Evolutionary conservation across 2,888 invertebrate genomes (phyloP).

Genomic region (Zootermopsis nevadensis): DNA sequence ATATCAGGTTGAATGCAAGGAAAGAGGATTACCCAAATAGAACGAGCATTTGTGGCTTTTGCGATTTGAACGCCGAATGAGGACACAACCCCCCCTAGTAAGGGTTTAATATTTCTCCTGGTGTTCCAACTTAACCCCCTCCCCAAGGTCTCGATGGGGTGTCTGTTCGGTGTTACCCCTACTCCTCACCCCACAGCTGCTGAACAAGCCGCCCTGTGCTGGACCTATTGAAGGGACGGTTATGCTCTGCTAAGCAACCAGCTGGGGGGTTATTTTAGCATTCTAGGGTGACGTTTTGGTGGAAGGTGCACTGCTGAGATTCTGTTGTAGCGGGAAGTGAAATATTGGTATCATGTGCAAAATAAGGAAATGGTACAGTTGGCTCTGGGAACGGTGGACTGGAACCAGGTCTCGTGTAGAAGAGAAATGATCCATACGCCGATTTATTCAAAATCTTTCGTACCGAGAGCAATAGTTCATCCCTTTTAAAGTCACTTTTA

Average conservation of each 20-base stretch:
- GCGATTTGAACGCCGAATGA: slow-evolving; percentile 29
- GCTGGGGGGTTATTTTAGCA: slow-evolving; percentile 40
- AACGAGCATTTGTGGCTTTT: slow-evolving; percentile 38
- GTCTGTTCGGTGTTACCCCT: slow-evolving; percentile 5
- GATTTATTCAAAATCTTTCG: too few relatives aligned
- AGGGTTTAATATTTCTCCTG: slow-evolving; percentile 40
- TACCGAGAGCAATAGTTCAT: too few relatives aligned
- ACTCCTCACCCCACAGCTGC: slow-evolving; percentile 28
- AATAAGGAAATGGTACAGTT: neutral
- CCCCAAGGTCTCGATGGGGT: slow-evolving; percentile 7
- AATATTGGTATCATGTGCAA: slow-evolving; percentile 7
- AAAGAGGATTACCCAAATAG: slow-evolving; percentile 41
- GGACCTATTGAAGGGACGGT: slow-evolving; percentile 42
- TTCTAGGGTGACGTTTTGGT: neutral
- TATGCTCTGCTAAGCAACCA: slow-evolving; percentile 46
- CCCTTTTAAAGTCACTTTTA: too few relatives aligned
- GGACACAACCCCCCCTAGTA: slow-evolving; percentile 11
- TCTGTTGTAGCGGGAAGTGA: slow-evolving; percentile 24
- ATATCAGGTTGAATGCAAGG: slow-evolving; percentile 21
- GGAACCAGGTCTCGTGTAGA: too few relatives aligned
- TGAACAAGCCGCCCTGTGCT: neutral
- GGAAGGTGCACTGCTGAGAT: slow-evolving; percentile 32
- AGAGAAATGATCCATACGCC: too few relatives aligned
- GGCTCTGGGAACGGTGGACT: neutral
- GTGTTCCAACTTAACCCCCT: slow-evolving; percentile 27